Conservation (phyloP, 2,113 vertebrate species). For the Amblyopsis rosae region DNA sequence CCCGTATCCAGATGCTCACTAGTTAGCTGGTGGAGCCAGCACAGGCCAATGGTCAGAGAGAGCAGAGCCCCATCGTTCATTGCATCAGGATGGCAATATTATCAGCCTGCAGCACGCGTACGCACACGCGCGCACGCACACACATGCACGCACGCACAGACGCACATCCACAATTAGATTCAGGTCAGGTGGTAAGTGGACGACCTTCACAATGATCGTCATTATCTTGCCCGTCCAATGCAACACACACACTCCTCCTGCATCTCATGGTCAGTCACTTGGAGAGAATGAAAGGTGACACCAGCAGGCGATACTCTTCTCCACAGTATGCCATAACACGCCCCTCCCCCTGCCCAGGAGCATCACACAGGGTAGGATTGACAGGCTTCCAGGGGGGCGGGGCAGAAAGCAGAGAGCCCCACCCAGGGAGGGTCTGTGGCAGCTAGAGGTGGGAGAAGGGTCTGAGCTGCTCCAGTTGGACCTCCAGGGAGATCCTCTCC, state of each 20-base stretch:
- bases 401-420: slow-evolving; percentile 32
- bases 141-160: slow-evolving; percentile 46
- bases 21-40: too few species aligned
- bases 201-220: slow-evolving; percentile 74
- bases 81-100: slow-evolving; percentile 6
- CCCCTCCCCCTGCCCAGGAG: neutral
- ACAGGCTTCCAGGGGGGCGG: too few species aligned
- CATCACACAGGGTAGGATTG: too few species aligned
- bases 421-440: neutral
- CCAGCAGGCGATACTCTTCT: slow-evolving; percentile 17
- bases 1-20: too few species aligned
- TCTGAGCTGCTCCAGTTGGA: slow-evolving; percentile 98
- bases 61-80: slow-evolving; percentile 14
- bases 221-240: slow-evolving; percentile 72
- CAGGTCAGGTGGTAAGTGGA: slow-evolving; percentile 79
- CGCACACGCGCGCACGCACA: slow-evolving; percentile 26
- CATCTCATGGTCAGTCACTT: slow-evolving; percentile 47
- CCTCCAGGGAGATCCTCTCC: slow-evolving; percentile 98
- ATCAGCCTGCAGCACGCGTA: slow-evolving; percentile 60
- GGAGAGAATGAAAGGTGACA: slow-evolving; percentile 41
- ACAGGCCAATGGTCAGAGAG: too few species aligned
- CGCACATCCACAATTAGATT: slow-evolving; percentile 27
- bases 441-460: slow-evolving; percentile 98
- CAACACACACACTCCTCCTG: slow-evolving; percentile 20
- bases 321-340: slow-evolving; percentile 51